Evolutionary conservation across 2,797 vertebrate genomes (phyloP).

Genomic region (Hippopotamyrus pictus): DNA sequence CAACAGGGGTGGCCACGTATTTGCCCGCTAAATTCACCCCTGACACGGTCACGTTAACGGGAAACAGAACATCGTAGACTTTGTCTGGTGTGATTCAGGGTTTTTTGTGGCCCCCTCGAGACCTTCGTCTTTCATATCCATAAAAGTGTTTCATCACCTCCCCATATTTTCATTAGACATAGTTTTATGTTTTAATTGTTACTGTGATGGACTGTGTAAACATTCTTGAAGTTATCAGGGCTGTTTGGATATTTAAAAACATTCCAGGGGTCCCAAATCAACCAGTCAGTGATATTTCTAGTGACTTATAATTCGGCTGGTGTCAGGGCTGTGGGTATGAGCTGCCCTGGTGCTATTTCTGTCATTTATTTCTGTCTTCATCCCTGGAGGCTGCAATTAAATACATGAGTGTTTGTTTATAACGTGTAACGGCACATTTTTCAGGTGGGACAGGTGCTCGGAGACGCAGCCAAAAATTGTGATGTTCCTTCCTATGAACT

Average conservation of each 20-base stretch:
- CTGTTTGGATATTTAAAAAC: not conserved
- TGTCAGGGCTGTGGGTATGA: not conserved
- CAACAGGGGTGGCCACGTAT: not conserved
- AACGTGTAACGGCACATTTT: not conserved
- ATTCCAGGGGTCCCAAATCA: constrained; percentile 5
- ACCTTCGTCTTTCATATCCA: not conserved
- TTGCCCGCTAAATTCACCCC: not conserved
- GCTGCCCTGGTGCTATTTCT: not conserved
- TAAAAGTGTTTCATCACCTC: not conserved
- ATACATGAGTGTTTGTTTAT: not conserved
- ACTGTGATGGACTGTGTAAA: not conserved
- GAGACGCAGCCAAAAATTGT: not conserved
- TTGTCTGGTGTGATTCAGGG: not conserved
- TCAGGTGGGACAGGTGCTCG: not conserved
- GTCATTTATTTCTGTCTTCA: not conserved
- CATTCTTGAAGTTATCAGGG: not conserved
- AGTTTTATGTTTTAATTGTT: not conserved
- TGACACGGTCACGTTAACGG: not conserved
- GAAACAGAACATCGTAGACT: not conserved
- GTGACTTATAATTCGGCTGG: not conserved
- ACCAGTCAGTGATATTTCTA: not conserved
- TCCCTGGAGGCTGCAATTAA: not conserved
- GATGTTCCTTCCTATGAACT: not conserved
- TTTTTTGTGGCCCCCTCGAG: not conserved
- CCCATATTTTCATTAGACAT: not conserved